Conservation (phyloP, 2,797 vertebrate genomes). For the Melanotaenia nigrans region DNA sequence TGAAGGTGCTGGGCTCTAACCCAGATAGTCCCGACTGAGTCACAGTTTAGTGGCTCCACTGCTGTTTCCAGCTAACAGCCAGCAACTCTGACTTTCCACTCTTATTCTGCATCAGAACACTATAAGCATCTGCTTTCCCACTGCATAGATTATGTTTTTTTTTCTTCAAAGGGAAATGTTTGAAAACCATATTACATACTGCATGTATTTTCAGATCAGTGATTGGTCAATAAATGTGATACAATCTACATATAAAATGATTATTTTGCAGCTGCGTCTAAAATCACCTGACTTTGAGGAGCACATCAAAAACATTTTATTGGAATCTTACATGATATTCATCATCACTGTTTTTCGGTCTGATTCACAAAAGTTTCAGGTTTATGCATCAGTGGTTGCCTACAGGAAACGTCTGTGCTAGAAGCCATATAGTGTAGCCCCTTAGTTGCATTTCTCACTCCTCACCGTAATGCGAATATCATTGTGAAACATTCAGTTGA, state of each 20-base stretch:
- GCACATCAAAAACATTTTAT: background rate
- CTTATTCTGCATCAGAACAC: conserved; percentile 15
- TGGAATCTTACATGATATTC: conserved; percentile 21
- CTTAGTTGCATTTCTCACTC: conserved; percentile 38
- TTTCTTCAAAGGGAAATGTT: background rate
- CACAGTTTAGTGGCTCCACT: conserved; percentile 59
- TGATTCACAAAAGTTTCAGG: conserved; percentile 67
- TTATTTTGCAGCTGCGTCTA: conserved; percentile 1
- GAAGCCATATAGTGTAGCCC: conserved; percentile 33
- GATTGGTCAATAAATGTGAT: background rate
- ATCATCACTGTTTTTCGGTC: conserved; percentile 38
- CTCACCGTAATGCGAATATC: conserved; percentile 47
- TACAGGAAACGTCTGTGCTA: conserved; percentile 73
- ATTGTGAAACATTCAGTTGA: conserved; percentile 63
- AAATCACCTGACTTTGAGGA: background rate
- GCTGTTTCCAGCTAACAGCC: conserved; percentile 45
- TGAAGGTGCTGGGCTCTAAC: conserved; percentile 76
- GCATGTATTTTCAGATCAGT: background rate
- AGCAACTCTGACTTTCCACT: conserved; percentile 51
- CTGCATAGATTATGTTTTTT: background rate
- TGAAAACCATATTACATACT: background rate
- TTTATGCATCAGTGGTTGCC: conserved; percentile 56
- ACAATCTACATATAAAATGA: background rate
- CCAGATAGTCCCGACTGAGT: conserved; percentile 74
- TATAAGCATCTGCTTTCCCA: background rate